Conservation (phyloP, 2,797 vertebrate genomes). For the Ctenopoma multispine region DNA sequence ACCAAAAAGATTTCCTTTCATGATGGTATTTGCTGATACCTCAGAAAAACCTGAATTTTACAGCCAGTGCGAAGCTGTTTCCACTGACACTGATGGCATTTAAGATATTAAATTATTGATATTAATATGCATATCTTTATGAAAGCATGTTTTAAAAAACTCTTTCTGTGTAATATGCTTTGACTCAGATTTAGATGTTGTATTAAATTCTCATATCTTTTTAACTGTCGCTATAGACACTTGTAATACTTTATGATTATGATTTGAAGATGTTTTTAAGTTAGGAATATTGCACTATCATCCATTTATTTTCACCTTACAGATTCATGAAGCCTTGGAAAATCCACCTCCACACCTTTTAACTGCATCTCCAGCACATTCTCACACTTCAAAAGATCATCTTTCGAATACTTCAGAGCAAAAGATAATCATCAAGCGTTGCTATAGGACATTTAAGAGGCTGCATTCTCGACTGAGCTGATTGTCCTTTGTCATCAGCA, state of each 20-base stretch:
- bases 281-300: no score
- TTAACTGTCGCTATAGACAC: no score
- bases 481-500: constrained; percentile 24
- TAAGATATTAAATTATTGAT: neutral
- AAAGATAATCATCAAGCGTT: constrained; percentile 22
- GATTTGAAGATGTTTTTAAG: neutral
- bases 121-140: no score
- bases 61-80: neutral
- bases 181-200: no score
- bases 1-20: neutral
- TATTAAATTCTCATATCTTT: no score
- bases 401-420: constrained; percentile 23
- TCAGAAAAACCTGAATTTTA: neutral
- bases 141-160: no score
- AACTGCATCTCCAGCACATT: constrained; percentile 12
- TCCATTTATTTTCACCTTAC: neutral
- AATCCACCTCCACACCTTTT: constrained; percentile 25
- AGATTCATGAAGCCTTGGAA: constrained; percentile 17
- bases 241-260: neutral
- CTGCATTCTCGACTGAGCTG: constrained; percentile 5
- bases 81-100: neutral
- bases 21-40: neutral
- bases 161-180: no score
- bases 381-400: constrained; percentile 15
- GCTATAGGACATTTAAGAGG: constrained; percentile 20